phyloP scores from a whole-genome alignment of 1,140 invertebrate genomes.

The Saxidomus purpurata region DNA sequence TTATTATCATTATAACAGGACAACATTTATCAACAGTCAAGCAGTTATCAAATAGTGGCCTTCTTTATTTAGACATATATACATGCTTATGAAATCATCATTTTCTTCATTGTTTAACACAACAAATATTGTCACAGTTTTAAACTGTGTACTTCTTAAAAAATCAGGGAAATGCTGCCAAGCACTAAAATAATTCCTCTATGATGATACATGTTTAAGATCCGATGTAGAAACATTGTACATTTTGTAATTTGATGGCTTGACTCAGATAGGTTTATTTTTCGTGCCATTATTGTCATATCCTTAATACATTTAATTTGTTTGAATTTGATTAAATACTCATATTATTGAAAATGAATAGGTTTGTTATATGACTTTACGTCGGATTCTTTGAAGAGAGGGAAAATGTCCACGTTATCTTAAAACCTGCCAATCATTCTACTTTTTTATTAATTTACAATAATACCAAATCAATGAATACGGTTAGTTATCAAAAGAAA shows the following conservation, averaged over 20 bases:
- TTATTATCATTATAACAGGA: too few species aligned
- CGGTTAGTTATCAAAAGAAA: neutral
- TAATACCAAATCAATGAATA: neutral
- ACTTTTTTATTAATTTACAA: neutral
- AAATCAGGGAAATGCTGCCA: too few species aligned
- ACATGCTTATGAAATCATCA: too few species aligned
- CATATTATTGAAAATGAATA: neutral
- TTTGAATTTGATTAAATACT: neutral
- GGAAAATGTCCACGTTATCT: neutral
- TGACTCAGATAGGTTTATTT: neutral
- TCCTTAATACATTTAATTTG: neutral
- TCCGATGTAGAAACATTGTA: neutral
- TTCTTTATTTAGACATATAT: too few species aligned
- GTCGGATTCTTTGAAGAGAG: neutral
- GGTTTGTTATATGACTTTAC: neutral
- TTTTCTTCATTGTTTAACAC: too few species aligned
- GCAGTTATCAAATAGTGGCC: too few species aligned
- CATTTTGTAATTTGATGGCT: neutral
- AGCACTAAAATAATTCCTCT: too few species aligned
- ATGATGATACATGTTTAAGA: too few species aligned
- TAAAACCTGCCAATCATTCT: neutral
- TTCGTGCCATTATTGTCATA: neutral
- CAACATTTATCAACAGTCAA: too few species aligned
- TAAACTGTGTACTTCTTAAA: too few species aligned
- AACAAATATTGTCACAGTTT: too few species aligned